Conservation (phyloP, 2,888 invertebrate species). For the Heliconius charithonia region DNA sequence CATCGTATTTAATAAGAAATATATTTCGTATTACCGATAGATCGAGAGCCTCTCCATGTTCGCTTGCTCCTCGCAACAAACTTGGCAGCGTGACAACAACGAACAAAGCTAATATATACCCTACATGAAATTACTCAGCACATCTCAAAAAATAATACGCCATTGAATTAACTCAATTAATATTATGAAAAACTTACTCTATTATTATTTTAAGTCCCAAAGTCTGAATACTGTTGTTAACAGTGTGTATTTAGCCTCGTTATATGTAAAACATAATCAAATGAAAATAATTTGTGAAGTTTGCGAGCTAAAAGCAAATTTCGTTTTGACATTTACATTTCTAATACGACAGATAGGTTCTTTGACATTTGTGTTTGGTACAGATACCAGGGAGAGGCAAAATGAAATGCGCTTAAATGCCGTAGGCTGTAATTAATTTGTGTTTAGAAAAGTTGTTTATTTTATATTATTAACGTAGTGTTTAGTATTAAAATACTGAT, state of each 20-base stretch:
- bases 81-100: conserved; percentile 56
- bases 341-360: conserved; percentile 23
- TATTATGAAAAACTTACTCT: conserved; percentile 37
- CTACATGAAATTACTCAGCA: conserved; percentile 54
- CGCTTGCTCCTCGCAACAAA: conserved; percentile 46
- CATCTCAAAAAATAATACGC: conserved; percentile 46
- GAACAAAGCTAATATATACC: conserved; percentile 47
- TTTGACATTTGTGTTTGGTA: not conserved
- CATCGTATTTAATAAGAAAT: not conserved
- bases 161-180: conserved; percentile 30
- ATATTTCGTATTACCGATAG: conserved; percentile 14
- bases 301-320: conserved; percentile 41
- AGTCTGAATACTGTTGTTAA: conserved; percentile 24
- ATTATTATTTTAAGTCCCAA: conserved; percentile 22
- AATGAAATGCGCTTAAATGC: no score
- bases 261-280: conserved; percentile 47
- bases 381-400: not conserved
- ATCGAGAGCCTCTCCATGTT: conserved; percentile 29
- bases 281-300: conserved; percentile 50
- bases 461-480: no score
- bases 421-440: no score
- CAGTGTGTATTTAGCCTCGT: conserved; percentile 35
- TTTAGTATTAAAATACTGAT: no score
- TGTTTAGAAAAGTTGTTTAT: no score
- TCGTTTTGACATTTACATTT: conserved; percentile 41